phyloP scores from a whole-genome alignment of 2,113 vertebrate genomes.

The Chiloscyllium plagiosum region DNA sequence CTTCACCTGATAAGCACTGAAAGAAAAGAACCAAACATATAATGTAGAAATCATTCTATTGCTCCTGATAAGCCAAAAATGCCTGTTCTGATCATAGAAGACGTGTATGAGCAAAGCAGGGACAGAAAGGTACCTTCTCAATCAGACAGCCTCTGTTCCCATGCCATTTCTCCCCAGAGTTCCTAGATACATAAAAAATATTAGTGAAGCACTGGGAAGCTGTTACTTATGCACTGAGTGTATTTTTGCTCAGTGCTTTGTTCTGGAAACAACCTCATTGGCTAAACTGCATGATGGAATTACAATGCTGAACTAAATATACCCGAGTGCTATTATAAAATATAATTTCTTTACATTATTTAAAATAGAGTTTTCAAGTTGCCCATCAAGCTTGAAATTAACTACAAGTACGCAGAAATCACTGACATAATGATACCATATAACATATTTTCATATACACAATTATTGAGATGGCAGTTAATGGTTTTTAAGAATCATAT shows the following conservation, averaged over 20 bases:
- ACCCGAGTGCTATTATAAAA: neutral
- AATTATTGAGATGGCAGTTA: neutral
- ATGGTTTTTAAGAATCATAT: neutral
- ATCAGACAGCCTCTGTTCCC: neutral
- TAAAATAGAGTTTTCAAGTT: neutral
- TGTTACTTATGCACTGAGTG: neutral
- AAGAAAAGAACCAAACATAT: neutral
- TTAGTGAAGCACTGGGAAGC: neutral
- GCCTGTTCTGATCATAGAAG: neutral
- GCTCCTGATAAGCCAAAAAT: neutral
- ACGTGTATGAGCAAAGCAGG: neutral
- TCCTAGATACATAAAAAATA: neutral
- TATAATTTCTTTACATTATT: slow-evolving; percentile 4
- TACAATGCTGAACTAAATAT: neutral
- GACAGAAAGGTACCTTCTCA: too few relatives aligned
- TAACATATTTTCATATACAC: neutral
- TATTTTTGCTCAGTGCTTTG: neutral
- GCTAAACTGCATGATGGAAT: neutral
- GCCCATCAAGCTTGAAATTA: neutral
- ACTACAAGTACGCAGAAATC: neutral
- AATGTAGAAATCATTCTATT: neutral
- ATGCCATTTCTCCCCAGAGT: neutral
- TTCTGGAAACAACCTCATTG: neutral
- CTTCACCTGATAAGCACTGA: neutral
- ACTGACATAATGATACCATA: neutral